Percentiles rank a stretch among this genome's conserved stretches.
These are phyloP conservation scores for Jacana jacana DNA, from an alignment of 2,113 vertebrate species.

Conservation along the genomic window DNA sequence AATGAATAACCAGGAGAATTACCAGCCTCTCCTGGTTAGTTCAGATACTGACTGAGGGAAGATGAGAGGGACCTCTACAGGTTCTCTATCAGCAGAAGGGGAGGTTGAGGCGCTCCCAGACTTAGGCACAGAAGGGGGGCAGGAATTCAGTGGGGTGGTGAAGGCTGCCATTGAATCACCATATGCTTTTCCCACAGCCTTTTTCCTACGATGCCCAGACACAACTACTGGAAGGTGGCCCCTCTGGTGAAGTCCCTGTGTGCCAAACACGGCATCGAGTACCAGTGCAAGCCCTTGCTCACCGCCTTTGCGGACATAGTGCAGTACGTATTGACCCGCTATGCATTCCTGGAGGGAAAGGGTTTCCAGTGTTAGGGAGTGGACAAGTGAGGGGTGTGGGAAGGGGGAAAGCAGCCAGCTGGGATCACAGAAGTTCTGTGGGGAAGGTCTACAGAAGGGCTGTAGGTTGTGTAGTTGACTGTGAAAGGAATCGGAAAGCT, in stretches of 20 bases:
- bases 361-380: rapidly evolving
- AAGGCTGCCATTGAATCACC: neutral
- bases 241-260: constrained; percentile 78
- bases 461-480: neutral
- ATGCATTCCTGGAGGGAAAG: rapidly evolving
- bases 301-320: constrained; percentile 77
- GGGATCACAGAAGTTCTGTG: neutral
- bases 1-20: neutral
- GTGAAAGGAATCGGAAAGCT: neutral
- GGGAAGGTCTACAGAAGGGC: too few relatives aligned
- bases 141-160: neutral
- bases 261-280: constrained; percentile 72
- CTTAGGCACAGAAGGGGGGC: neutral
- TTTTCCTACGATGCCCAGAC: constrained; percentile 78
- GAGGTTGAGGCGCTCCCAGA: neutral
- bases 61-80: rapidly evolving
- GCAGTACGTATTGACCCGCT: constrained; percentile 42
- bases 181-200: constrained; percentile 59
- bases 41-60: neutral
- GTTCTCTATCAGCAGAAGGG: neutral
- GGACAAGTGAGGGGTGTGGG: rapidly evolving
- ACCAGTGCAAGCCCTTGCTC: constrained; percentile 74
- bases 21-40: neutral
- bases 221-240: constrained; percentile 78
- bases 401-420: neutral